Percentiles rank a stretch among this genome's conserved stretches.
Evolutionary conservation across 2,797 vertebrate genomes (phyloP).

Genomic region (Poliocrania exsul): DNA sequence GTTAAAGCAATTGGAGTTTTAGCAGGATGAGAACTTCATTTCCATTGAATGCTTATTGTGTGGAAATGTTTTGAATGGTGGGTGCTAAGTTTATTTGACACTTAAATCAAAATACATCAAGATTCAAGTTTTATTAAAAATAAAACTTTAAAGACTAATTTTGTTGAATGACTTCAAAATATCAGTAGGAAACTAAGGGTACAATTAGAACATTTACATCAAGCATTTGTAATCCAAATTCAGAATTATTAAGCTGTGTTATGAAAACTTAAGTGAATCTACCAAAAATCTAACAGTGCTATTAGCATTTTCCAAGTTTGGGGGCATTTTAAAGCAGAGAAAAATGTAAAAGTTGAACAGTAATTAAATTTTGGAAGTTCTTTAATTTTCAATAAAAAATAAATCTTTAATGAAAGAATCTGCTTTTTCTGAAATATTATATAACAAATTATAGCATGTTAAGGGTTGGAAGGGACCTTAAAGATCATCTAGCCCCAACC

Average conservation of each 20-base stretch:
- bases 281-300: not conserved
- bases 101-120: not conserved
- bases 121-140: constrained; percentile 28
- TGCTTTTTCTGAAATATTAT: not conserved
- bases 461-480: not conserved
- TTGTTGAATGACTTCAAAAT: constrained; percentile 6
- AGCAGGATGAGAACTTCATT: not conserved
- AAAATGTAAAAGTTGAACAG: not conserved
- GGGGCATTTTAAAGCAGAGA: not conserved
- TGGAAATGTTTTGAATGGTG: not conserved
- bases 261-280: not conserved
- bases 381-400: not conserved
- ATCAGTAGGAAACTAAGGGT: not conserved
- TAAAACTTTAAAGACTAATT: not conserved
- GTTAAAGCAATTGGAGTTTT: constrained; percentile 5
- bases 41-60: not conserved
- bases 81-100: not conserved
- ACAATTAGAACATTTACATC: constrained; percentile 31
- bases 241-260: not conserved
- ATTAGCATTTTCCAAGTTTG: not conserved
- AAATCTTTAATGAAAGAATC: not conserved
- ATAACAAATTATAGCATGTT: not conserved
- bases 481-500: not conserved
- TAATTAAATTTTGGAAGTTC: not conserved
- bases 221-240: constrained; percentile 1